These are phyloP conservation scores for Python bivittatus DNA, from an alignment of 2,113 vertebrate genomes.

Conservation along the genomic window DNA sequence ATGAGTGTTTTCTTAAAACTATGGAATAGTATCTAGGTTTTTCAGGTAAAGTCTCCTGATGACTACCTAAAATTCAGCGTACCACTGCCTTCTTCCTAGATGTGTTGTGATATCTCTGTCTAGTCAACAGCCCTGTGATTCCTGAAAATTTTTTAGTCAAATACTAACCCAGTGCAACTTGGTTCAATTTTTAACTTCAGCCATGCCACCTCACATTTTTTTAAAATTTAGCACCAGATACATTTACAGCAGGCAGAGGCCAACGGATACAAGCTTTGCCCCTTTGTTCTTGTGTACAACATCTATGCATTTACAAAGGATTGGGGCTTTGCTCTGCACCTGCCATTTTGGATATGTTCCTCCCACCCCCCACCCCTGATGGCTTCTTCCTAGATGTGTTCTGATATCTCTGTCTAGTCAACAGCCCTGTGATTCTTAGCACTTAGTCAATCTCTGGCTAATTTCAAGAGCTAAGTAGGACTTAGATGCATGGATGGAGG, in stretches of 20 bases:
- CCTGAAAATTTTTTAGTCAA: no score
- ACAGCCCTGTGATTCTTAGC: no score
- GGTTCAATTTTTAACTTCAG: background rate
- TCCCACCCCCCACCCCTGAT: background rate
- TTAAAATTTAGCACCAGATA: background rate
- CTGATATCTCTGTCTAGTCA: no score
- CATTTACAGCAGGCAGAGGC: background rate
- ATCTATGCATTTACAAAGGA: background rate
- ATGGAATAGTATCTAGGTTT: no score
- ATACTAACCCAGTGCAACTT: background rate
- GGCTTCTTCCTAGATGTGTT: background rate
- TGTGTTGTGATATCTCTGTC: no score
- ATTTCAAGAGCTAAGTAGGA: background rate
- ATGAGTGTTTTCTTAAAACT: no score
- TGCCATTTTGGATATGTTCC: background rate
- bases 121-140: no score
- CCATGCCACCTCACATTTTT: background rate
- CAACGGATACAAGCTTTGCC: background rate
- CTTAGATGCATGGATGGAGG: background rate
- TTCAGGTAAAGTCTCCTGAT: no score
- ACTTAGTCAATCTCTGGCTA: background rate
- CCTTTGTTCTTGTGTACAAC: background rate
- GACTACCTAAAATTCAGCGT: no score
- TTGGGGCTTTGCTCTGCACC: background rate
- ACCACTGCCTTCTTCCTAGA: no score